Evolutionary conservation across 2,797 vertebrate genomes (phyloP).

Genomic region (Clarias laeviceps): DNA sequence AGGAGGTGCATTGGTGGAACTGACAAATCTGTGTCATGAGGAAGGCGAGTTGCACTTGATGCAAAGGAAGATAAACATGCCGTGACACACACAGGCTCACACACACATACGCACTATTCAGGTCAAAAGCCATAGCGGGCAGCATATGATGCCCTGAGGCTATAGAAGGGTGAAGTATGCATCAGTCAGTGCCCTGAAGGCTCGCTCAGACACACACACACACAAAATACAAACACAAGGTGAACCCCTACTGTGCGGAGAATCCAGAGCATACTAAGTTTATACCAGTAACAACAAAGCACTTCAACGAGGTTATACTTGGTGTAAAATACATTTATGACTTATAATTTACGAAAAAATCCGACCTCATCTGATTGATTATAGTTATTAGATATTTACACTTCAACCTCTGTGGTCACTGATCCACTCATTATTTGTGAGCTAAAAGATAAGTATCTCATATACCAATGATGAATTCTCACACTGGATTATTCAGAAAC

Average conservation of each 20-base stretch:
- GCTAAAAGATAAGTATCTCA: background rate
- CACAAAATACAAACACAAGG: slow-evolving; percentile 64
- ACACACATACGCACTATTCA: slow-evolving; percentile 41
- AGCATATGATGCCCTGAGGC: slow-evolving; percentile 71
- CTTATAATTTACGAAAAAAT: background rate
- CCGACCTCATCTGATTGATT: background rate
- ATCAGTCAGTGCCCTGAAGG: slow-evolving; percentile 66
- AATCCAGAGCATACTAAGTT: slow-evolving; percentile 23
- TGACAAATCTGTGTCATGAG: slow-evolving; percentile 33
- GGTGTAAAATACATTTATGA: background rate
- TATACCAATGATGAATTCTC: background rate
- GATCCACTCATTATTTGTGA: too few relatives aligned
- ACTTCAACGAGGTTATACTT: background rate
- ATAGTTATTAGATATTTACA: background rate
- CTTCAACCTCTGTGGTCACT: background rate
- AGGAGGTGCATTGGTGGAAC: slow-evolving; percentile 21
- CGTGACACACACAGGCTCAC: slow-evolving; percentile 32
- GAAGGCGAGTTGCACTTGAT: slow-evolving; percentile 21
- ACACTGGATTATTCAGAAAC: background rate
- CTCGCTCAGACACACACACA: slow-evolving; percentile 45
- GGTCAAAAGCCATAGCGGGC: slow-evolving; percentile 62
- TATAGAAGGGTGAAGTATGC: slow-evolving; percentile 62
- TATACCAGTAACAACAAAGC: slow-evolving; percentile 16
- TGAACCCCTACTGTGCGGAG: slow-evolving; percentile 48
- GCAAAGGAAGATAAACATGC: slow-evolving; percentile 36